Base-by-base conservation (phyloP, 2,888 invertebrate genomes). In the Glaucopsyche alexis region DNA sequence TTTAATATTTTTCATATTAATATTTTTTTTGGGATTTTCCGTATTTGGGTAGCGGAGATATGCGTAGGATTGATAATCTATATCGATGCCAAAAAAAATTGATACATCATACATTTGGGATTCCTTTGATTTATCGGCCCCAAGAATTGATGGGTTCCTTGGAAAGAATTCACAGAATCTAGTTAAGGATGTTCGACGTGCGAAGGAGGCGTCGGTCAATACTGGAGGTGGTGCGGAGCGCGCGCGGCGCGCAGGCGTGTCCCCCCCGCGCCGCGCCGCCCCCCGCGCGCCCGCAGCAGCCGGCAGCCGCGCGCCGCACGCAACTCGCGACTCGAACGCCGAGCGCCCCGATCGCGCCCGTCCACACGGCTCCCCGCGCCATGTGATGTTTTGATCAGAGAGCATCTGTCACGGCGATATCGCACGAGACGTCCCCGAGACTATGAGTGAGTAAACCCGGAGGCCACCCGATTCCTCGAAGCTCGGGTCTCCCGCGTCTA, bases 121-220 rank as follows among this genome's bases (percentile, higher is more conserved):
- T 13, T 29, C 14, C 45, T 29, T 52, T 67, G 67, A 50, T 50
- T 67, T 72, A 67, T 67, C 65, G 42, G 52, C 74, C 82, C 83
- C 84, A 85, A 83, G 84, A 88, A 89, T 60, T 91, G 89, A 89
- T 87, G 88, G 87, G 86, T 85, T 90, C 90, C 90, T 90, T 90
- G 86, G 87, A 91, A 89, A 87, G 88, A 87, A 87, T 89, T 88
- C 86, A 86, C 85, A 85, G 88, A 88, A 86, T 86, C 89, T 90
- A 88, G 91, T 90, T 92, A 93, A 91, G 91, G 91, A 92, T 89
- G 89, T 91, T 90, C 89, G 88, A 87, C 87, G 89, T 91, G 88
- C 89, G 87, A 90, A 90, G 89, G 89, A 91, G 92, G 91, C 91
- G 91, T 89, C 90, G 92, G 92, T 93, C 92, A 91, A 93, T 93